A percentile compares a stretch with the other conserved stretches of the same genome.
phyloP scores from a whole-genome alignment of 2,888 invertebrate genomes.

The Dolomedes plantarius region DNA sequence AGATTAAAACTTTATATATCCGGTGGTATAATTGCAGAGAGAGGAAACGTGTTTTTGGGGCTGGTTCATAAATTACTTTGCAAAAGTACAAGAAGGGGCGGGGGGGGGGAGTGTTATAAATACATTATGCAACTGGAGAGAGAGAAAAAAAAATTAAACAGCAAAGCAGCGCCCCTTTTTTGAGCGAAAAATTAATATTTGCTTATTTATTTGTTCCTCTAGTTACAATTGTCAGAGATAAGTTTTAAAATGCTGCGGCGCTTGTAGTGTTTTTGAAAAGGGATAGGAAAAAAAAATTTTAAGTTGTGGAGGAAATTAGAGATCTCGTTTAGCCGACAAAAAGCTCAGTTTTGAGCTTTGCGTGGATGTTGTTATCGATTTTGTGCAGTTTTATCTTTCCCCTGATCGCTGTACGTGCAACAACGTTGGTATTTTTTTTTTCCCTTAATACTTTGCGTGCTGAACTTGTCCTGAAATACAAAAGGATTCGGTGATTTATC shows the following conservation, averaged over 20 bases:
- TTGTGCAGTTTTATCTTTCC: conserved; percentile 26
- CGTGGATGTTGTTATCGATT: conserved; percentile 54
- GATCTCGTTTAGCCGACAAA: conserved; percentile 65
- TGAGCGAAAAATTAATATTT: conserved; percentile 60
- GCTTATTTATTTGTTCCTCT: conserved; percentile 63
- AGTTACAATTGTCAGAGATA: conserved; percentile 63
- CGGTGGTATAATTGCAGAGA: conserved; percentile 56
- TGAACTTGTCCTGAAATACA: conserved; percentile 8
- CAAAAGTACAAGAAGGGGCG: conserved; percentile 11
- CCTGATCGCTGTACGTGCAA: conserved; percentile 45
- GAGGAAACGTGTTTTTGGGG: conserved; percentile 48
- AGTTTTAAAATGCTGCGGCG: conserved; percentile 48
- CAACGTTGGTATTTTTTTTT: conserved; percentile 18
- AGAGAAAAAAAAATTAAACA: conserved; percentile 17
- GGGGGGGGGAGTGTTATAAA: conserved; percentile 18
- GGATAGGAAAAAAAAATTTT: conserved; percentile 25
- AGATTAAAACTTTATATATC: conserved; percentile 70
- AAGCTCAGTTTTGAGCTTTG: conserved; percentile 41
- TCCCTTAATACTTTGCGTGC: conserved; percentile 15
- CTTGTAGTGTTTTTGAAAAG: conserved; percentile 57
- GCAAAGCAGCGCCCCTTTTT: conserved; percentile 35
- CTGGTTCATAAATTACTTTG: conserved; percentile 52
- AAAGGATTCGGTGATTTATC: conserved; percentile 17
- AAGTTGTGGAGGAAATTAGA: conserved; percentile 60
- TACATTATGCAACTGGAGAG: conserved; percentile 35